These are phyloP conservation scores for Drosophila sulfurigaster DNA, from an alignment of 1,140 invertebrate species.

Conservation along the genomic window DNA sequence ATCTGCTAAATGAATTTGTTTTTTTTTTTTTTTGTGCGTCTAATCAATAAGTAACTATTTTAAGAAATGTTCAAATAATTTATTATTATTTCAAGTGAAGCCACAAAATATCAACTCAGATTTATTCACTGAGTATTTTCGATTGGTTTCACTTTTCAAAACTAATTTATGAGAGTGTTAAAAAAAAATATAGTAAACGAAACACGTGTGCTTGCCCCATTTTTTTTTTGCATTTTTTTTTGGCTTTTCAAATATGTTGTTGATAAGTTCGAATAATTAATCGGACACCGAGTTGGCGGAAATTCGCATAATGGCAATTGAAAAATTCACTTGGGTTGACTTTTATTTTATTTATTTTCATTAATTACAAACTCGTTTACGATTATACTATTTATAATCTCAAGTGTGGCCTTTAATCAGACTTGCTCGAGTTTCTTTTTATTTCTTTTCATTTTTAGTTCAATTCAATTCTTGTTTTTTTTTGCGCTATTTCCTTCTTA, in stretches of 20 bases:
- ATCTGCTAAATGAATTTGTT: background rate
- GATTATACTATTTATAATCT: constrained; percentile 18
- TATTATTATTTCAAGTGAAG: constrained; percentile 2
- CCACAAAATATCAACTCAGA: background rate
- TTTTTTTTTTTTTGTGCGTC: background rate
- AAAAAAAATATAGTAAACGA: background rate
- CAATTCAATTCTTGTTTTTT: background rate
- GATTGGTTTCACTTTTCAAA: background rate
- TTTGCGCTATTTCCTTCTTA: constrained; percentile 5
- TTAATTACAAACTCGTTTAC: constrained; percentile 4
- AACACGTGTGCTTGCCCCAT: background rate
- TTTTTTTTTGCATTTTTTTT: background rate
- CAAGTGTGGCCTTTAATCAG: constrained; percentile 19
- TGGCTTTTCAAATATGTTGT: background rate
- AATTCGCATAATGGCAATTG: background rate
- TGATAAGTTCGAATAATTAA: constrained; percentile 1
- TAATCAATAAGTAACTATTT: constrained; percentile 12
- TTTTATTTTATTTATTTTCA: background rate
- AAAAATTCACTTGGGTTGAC: background rate
- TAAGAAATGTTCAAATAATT: constrained; percentile 16
- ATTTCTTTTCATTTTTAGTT: background rate
- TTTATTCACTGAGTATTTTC: constrained; percentile 11
- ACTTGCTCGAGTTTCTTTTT: constrained; percentile 2
- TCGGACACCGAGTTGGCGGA: too few species aligned
- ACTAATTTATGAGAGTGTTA: constrained; percentile 9